Evolutionary conservation across 2,797 vertebrate genomes (phyloP), one percentile per base, ranked within the genome.

Genomic region (Myioborus melanocephalus): DNA sequence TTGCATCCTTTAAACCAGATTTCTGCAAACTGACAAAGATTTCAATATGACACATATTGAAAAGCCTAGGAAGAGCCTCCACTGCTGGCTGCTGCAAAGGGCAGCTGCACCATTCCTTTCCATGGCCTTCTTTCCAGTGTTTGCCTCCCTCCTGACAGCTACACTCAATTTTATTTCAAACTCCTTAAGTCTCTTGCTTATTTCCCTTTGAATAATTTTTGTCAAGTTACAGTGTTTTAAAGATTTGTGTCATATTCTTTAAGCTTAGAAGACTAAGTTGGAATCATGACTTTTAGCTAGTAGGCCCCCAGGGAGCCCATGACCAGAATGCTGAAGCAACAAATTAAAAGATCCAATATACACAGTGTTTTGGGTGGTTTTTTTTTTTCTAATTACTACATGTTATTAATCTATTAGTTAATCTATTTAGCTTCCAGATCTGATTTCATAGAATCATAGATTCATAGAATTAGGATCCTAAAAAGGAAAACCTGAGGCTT

Each of bases 91-190:
- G 28, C 44, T 47, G 39, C 60, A 66, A 73, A 73, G 30, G n/a
- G 8, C 4, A 15, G 9, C 18, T 52, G 15, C 14, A 43, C 0
- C 0, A 9, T 4, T 68, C 18, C 19, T 59, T 55, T 70, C 39
- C 35, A 34, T 6, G 21, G 20, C 27, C 14, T 18, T 46, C 37
- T 49, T 71, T 24, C 8, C 27, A 50, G 7, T 7, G 24, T 22
- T 82, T 53, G 6, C 6, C 21, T 69, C 14, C 5, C 41, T 59
- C 61, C 44, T 8, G 15, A 71, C 3, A 66, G 11, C 44, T 63
- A 63, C 15, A 8, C 9, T 43, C 21, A 9, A 27, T 34, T 80
- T 71, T n/a, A 78, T 60, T 64, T 68, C 14, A 3, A 77, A 34
- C 4, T 34, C 28, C 26, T 52, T 47, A 68, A 52, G 39, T 59